Conservation (phyloP, 2,113 vertebrate genomes). For the Prionailurus bengalensis region DNA sequence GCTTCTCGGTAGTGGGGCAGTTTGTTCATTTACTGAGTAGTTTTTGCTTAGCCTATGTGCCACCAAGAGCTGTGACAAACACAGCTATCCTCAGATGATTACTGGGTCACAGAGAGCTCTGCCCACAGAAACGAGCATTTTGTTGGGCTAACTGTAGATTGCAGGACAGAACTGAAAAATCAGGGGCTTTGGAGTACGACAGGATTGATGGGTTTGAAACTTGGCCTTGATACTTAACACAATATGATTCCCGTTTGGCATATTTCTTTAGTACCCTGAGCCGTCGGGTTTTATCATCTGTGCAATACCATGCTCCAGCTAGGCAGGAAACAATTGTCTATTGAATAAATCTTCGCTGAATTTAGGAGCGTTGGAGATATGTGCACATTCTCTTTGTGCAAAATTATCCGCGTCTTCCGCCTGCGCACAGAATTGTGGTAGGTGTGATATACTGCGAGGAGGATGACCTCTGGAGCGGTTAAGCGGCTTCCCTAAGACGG, state of each 20-base stretch:
- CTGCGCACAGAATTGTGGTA: not conserved
- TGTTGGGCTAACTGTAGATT: not conserved
- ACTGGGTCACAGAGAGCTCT: not conserved
- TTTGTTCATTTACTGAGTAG: not conserved
- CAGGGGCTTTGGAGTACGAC: not conserved
- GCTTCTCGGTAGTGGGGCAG: not conserved
- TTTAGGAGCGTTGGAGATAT: not conserved
- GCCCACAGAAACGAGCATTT: not conserved
- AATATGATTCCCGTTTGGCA: not conserved
- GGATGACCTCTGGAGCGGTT: not conserved
- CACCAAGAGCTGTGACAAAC: not conserved
- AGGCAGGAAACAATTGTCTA: not conserved
- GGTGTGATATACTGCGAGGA: not conserved
- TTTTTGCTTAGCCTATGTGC: not conserved
- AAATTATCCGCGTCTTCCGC: not conserved
- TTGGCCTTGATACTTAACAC: not conserved
- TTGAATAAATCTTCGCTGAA: not conserved
- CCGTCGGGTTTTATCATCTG: not conserved
- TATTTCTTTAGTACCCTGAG: not conserved
- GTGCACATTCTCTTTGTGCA: not conserved
- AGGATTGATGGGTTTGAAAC: not conserved
- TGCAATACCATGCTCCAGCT: not conserved
- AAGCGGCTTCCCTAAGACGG: not conserved
- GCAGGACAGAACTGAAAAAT: not conserved
- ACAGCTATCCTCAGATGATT: not conserved